Conservation (phyloP, 2,888 invertebrate genomes). For the Ischnura elegans region DNA sequence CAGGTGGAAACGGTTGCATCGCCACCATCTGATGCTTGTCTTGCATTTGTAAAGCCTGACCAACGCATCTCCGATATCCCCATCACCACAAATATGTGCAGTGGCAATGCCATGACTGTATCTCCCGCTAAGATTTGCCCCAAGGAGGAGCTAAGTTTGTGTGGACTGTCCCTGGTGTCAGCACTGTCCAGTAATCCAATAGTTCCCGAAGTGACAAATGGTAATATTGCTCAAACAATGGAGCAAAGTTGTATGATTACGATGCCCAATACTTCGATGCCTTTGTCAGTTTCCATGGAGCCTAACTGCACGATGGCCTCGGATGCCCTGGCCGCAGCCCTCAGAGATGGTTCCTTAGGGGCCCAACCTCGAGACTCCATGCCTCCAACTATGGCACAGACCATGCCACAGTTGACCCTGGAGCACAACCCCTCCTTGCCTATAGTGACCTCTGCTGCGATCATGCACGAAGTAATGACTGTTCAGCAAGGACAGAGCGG, state of each 20-base stretch:
- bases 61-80: slow-evolving; percentile 28
- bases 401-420: slow-evolving; percentile 33
- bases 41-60: slow-evolving; percentile 41
- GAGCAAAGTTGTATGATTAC: slow-evolving; percentile 34
- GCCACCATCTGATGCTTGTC: not conserved
- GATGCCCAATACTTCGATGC: slow-evolving; percentile 25
- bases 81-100: slow-evolving; percentile 23
- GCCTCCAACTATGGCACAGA: not conserved
- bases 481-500: not conserved
- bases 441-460: slow-evolving; percentile 37
- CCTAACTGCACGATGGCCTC: not conserved
- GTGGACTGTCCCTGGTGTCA: slow-evolving; percentile 32
- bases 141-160: slow-evolving; percentile 21
- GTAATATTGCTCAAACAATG: slow-evolving; percentile 23
- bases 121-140: slow-evolving; percentile 37
- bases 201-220: not conserved
- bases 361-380: not conserved
- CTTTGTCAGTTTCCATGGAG: slow-evolving; percentile 24
- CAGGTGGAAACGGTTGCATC: slow-evolving; percentile 6
- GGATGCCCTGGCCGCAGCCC: slow-evolving; percentile 20
- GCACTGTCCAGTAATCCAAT: slow-evolving; percentile 20
- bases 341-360: not conserved
- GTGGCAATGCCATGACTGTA: not conserved
- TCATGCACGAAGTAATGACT: not conserved
- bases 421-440: slow-evolving; percentile 31